Conservation (phyloP, 2,888 invertebrate species). For the Polyommatus iphigenia region DNA sequence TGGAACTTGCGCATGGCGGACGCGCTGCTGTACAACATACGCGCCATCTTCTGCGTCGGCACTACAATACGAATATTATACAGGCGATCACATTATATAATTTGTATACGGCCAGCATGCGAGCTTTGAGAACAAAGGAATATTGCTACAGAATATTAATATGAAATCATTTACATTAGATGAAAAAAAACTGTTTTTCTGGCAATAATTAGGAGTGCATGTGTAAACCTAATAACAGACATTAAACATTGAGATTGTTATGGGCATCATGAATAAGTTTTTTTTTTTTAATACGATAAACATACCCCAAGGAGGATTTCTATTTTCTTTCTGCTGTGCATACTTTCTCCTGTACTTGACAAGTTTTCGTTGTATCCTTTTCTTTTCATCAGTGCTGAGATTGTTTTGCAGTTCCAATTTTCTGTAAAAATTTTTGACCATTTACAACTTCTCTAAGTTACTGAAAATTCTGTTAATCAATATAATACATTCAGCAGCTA, state of each 20-base stretch:
- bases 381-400: slow-evolving; percentile 83
- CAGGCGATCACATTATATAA: too few relatives aligned
- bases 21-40: slow-evolving; percentile 93
- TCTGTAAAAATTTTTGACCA: slow-evolving; percentile 49
- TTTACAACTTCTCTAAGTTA: neutral
- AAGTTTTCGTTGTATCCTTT: slow-evolving; percentile 89
- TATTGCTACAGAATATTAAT: too few relatives aligned
- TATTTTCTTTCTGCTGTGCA: slow-evolving; percentile 84
- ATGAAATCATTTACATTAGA: too few relatives aligned
- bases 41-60: slow-evolving; percentile 96
- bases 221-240: too few relatives aligned
- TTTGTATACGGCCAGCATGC: too few relatives aligned
- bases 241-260: too few relatives aligned
- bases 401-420: slow-evolving; percentile 82
- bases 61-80: slow-evolving; percentile 71
- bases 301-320: slow-evolving; percentile 92
- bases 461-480: too few relatives aligned
- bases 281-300: slow-evolving; percentile 32
- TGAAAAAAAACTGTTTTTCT: too few relatives aligned
- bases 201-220: too few relatives aligned
- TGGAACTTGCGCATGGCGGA: slow-evolving; percentile 91
- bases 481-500: neutral
- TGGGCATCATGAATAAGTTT: neutral
- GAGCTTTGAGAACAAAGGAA: too few relatives aligned
- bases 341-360: slow-evolving; percentile 92